Percentiles rank a stretch among this genome's conserved stretches.
Evolutionary conservation across 2,888 invertebrate genomes (phyloP).

Genomic region (Cremastinae sp.): DNA sequence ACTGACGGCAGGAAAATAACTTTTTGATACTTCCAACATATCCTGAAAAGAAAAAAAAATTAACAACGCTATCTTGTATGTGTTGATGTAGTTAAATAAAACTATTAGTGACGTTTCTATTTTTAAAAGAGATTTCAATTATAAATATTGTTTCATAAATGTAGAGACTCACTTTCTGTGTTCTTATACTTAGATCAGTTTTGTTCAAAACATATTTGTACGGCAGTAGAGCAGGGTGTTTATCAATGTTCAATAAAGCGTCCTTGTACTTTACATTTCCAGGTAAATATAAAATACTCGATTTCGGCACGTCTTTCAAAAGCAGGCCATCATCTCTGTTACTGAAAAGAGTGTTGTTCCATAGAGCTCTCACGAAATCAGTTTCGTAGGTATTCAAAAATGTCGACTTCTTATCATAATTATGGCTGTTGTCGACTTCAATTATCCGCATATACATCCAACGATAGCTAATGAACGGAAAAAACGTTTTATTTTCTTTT

Average conservation of each 20-base stretch:
- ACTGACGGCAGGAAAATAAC: constrained; percentile 66
- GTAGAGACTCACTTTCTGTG: constrained; percentile 64
- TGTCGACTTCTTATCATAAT: constrained; percentile 57
- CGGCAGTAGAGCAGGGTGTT: constrained; percentile 73
- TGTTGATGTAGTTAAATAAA: constrained; percentile 14
- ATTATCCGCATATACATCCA: constrained; percentile 60
- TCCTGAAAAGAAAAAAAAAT: constrained; percentile 54
- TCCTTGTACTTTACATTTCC: constrained; percentile 59
- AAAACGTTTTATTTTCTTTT: not conserved
- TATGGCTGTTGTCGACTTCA: constrained; percentile 40
- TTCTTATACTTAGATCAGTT: constrained; percentile 65
- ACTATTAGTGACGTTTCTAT: too few species aligned
- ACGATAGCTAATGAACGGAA: constrained; percentile 65
- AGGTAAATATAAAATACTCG: constrained; percentile 60
- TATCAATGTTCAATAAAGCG: constrained; percentile 67
- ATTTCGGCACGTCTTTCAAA: constrained; percentile 65
- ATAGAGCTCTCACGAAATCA: constrained; percentile 70
- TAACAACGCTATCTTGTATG: not conserved
- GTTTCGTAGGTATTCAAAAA: constrained; percentile 64
- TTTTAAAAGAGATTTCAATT: too few species aligned
- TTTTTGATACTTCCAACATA: constrained; percentile 59
- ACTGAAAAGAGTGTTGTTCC: constrained; percentile 63
- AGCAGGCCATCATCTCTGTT: constrained; percentile 64
- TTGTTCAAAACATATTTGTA: constrained; percentile 65
- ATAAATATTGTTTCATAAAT: not conserved